Conservation (phyloP, 2,888 invertebrate genomes). For the Incurvaria masculella region DNA sequence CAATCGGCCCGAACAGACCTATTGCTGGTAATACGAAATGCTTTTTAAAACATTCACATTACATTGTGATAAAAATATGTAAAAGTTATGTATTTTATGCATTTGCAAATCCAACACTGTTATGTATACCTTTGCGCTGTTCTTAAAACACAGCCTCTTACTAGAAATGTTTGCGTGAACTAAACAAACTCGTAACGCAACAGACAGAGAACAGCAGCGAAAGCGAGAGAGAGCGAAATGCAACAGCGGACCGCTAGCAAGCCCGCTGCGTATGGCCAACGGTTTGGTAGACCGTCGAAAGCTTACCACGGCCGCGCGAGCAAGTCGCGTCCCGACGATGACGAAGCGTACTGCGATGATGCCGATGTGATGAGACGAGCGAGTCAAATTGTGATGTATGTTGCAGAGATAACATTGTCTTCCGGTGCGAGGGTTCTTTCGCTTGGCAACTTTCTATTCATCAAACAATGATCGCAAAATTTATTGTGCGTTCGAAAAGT, state of each 20-base stretch:
- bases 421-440: background rate
- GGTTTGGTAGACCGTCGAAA: constrained; percentile 34
- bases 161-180: too few species aligned
- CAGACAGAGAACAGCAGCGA: constrained; percentile 28
- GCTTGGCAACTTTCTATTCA: background rate
- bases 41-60: too few species aligned
- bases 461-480: background rate
- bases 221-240: constrained; percentile 24
- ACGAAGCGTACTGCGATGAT: constrained; percentile 67
- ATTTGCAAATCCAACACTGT: too few species aligned
- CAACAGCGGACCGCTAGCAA: constrained; percentile 22
- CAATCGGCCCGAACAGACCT: too few species aligned
- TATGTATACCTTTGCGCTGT: too few species aligned
- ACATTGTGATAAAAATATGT: too few species aligned
- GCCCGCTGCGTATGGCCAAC: constrained; percentile 5
- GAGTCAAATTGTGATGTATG: constrained; percentile 87
- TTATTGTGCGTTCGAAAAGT: too few species aligned
- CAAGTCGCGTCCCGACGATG: constrained; percentile 47
- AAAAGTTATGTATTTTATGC: too few species aligned
- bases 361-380: constrained; percentile 81
- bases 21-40: too few species aligned
- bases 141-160: too few species aligned
- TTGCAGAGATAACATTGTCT: constrained; percentile 19
- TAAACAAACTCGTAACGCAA: background rate
- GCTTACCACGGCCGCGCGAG: constrained; percentile 47